Conservation (phyloP, 2,113 vertebrate species). For the Nettapus auritus region DNA sequence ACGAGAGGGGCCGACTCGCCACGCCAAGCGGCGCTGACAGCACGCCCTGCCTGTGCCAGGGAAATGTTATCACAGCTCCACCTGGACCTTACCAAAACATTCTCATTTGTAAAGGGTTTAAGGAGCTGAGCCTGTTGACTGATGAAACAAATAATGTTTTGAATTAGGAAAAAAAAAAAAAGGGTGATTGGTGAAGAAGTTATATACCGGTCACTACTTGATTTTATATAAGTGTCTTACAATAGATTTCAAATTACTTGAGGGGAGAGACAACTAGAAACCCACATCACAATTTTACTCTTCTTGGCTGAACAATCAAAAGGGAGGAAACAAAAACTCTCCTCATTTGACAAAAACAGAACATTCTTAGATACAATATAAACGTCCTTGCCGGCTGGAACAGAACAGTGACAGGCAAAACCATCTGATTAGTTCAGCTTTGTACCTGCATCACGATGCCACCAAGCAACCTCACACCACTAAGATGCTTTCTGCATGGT, state of each 20-base stretch:
- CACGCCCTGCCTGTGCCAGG: neutral
- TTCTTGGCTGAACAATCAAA: neutral
- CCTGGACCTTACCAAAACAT: neutral
- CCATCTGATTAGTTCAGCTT: neutral
- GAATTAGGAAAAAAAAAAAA: neutral
- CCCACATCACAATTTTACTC: neutral
- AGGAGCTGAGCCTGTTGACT: neutral
- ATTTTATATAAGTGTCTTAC: neutral
- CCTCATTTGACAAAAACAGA: neutral
- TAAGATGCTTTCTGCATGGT: neutral
- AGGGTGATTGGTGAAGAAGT: neutral
- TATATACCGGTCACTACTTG: neutral
- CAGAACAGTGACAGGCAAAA: neutral
- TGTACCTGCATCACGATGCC: neutral
- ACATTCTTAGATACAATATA: neutral
- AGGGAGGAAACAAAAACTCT: neutral
- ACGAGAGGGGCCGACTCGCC: neutral
- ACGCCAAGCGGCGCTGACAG: neutral
- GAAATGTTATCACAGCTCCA: conserved; percentile 1
- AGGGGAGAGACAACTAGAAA: neutral
- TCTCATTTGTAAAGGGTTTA: neutral
- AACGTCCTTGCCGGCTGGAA: neutral
- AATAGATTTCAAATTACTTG: neutral
- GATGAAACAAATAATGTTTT: neutral
- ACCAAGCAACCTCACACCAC: neutral